Base-by-base conservation (phyloP, 1,140 invertebrate genomes). In the Nautilus pompilius region DNA sequence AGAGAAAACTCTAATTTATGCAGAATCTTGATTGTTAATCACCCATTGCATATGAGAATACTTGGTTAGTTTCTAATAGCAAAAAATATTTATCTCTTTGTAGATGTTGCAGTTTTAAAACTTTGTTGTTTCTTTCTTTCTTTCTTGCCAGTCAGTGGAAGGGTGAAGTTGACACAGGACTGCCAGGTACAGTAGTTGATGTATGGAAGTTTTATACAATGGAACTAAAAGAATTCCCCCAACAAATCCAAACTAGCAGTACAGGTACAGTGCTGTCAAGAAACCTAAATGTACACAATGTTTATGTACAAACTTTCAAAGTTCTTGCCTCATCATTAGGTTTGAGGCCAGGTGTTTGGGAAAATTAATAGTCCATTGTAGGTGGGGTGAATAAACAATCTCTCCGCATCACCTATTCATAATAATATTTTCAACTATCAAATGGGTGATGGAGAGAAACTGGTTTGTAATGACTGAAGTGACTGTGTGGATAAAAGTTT, bases 111-210 rank as follows among this genome's bases (percentile, higher is more conserved):
- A 0, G 1, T 10, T 1, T 56, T 49, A 20, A 20, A 24, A n/a
- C 32, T 34, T 66, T 61, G 45, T 58, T 30, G 80, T 78, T 29
- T n/a, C n/a, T n/a, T n/a, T n/a, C n/a, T n/a, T n/a, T n/a, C n/a
- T n/a, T n/a, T n/a, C n/a, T n/a, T n/a, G n/a, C n/a, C 60, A 83
- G 82, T 66, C 82, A 84, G 62, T 83, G 82, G 82, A 80, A 76
- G 75, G 81, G 81, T 53, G 81, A 84, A 70, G 80, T 84, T 2
- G 68, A 73, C 55, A 70, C 71, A 57, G 80, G 82, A 32, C 30
- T 83, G 29, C 77, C 80, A 73, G 80, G 78, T 80, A 63, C n/a
- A 67, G 58, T 63, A 20, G 54, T 2, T 48, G 29, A 29, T 68
- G 33, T 55, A 57, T 26, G 22, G 29, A 60, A n/a, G n/a, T n/a